phyloP scores from a whole-genome alignment of 2,113 vertebrate species.

The Sinocyclocheilus maitianheensis region DNA sequence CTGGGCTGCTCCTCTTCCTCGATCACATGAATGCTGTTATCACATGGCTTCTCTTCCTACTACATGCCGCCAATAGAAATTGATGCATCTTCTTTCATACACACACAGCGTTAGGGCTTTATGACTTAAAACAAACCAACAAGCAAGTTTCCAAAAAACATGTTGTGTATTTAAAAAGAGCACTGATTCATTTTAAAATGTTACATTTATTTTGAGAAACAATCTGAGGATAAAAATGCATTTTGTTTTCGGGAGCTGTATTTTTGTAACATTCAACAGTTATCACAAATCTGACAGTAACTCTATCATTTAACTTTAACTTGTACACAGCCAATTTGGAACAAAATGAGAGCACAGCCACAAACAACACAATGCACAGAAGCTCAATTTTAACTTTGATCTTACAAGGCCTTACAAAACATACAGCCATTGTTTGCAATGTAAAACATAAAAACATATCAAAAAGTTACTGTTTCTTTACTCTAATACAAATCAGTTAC shows the following conservation, averaged over 20 bases:
- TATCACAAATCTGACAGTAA: constrained; percentile 32
- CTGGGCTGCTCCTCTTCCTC: constrained; percentile 64
- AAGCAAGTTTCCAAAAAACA: constrained; percentile 5
- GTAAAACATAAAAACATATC: constrained; percentile 22
- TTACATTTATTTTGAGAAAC: constrained; percentile 52
- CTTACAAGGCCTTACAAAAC: constrained; percentile 9
- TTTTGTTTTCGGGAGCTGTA: constrained; percentile 1
- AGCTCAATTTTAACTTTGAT: constrained; percentile 33
- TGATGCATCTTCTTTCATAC: constrained; percentile 38
- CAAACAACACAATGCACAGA: constrained; percentile 36
- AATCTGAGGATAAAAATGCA: constrained; percentile 37
- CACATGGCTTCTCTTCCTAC: constrained; percentile 71
- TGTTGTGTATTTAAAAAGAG: neutral
- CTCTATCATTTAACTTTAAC: neutral
- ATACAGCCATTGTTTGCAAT: neutral
- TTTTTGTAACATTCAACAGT: constrained; percentile 43
- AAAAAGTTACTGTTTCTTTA: neutral
- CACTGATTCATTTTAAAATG: constrained; percentile 30
- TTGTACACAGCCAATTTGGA: constrained; percentile 25
- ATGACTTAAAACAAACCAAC: neutral
- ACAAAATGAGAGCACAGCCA: constrained; percentile 21
- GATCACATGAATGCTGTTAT: constrained; percentile 79
- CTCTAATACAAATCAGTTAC: constrained; percentile 17
- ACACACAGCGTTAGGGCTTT: constrained; percentile 15
- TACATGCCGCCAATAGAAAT: constrained; percentile 56